phyloP scores from a whole-genome alignment of 2,113 vertebrate species.

The Sinocyclocheilus maitianheensis region DNA sequence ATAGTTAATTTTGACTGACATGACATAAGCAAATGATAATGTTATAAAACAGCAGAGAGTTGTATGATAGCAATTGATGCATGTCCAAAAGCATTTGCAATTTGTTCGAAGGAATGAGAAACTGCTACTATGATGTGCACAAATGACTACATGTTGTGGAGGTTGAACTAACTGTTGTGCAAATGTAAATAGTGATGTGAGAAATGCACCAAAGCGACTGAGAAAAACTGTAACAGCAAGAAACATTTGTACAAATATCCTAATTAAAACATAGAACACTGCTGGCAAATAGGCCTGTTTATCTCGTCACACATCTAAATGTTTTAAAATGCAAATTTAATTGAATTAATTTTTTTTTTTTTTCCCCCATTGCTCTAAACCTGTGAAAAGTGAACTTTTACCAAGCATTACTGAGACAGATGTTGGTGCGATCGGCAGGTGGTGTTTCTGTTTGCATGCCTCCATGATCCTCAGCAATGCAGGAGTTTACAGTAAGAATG shows the following conservation, averaged over 20 bases:
- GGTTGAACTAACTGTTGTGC: too few species aligned
- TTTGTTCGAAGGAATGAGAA: too few species aligned
- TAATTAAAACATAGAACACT: not conserved
- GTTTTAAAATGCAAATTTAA: not conserved
- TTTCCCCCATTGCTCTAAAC: not conserved
- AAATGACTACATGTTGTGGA: too few species aligned
- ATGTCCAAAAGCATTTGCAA: too few species aligned
- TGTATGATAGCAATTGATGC: too few species aligned
- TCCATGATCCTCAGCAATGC: constrained; percentile 30
- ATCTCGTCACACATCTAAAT: not conserved
- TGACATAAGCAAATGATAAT: too few species aligned
- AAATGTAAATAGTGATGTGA: too few species aligned
- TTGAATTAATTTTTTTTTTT: not conserved
- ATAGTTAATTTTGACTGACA: too few species aligned
- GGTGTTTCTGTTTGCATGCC: constrained; percentile 5
- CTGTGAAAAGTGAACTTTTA: not conserved
- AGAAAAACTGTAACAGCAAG: too few species aligned
- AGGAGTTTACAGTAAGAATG: constrained; percentile 40
- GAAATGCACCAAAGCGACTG: too few species aligned
- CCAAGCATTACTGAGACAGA: not conserved
- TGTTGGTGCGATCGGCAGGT: constrained; percentile 32
- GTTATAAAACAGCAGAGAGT: too few species aligned
- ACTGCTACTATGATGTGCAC: too few species aligned
- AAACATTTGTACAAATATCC: not conserved
- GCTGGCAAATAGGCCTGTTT: not conserved